Base-by-base conservation (phyloP, 2,113 vertebrate genomes). In the Carassius carassius region DNA sequence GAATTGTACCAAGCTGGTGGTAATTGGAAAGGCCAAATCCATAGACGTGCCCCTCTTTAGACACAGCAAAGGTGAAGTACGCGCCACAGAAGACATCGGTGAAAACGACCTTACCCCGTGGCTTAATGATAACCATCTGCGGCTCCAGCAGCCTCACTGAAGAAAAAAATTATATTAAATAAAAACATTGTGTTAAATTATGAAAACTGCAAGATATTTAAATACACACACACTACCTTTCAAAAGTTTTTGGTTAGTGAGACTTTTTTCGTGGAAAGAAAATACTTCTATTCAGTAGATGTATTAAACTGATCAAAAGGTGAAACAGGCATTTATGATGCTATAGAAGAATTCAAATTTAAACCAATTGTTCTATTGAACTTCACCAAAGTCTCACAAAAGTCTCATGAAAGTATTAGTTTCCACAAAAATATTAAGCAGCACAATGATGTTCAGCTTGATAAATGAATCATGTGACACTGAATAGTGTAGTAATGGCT, bases 1-100 rank as follows among this genome's bases (percentile, higher is more conserved):
- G 9, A 1, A 72, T 88, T 92, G 89, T 49, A 95, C 98, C 98
- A 29, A 99, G 95, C 90, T 99, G 98, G 91, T 98, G 96, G 90
- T 99, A 99, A 92, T 99, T 99, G 72, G 97, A 96, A 72, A 99
- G 96, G 41, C 98, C 98, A 41, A 99, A 99, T 19, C 97, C 98
- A 74, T 98, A 98, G 17, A 99, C 91, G 0, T 97, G 94, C 8
- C 97, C 97, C 25, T 99, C 96, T 0, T 89, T 92, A 0, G 97
- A 96, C 81, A 99, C 85, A 0, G 96, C 97, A 0, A 99, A 98
- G 8, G 98, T 99, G 88, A 96, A 94, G 85, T 99, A 99, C 0
- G 98, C 96, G 0, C 97, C 98, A 0, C 98, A 98, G 87, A 99
- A 99, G 58, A 93, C 95, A 0, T 99, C 98, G 7, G 89, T 89